Percentiles rank a stretch among this genome's conserved stretches.
Evolutionary conservation across 2,888 invertebrate species (phyloP).

Genomic region (Mayetiola destructor): DNA sequence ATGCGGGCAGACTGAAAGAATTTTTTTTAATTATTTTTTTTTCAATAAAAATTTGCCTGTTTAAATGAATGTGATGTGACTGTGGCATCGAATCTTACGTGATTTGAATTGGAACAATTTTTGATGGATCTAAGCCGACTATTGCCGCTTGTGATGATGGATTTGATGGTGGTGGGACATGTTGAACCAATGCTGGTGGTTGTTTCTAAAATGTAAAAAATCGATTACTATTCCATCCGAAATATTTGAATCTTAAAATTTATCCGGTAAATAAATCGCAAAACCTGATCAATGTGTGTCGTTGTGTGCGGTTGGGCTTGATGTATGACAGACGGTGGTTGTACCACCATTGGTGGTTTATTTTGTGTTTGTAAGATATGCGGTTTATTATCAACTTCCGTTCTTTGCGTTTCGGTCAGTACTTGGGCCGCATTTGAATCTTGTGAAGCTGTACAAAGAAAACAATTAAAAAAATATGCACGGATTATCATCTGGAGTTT

Average conservation of each 20-base stretch:
- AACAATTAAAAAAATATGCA: no score
- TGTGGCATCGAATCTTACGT: conserved; percentile 34
- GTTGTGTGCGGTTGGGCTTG: neutral
- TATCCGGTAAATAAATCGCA: neutral
- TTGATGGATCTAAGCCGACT: conserved; percentile 38
- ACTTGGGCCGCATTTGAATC: conserved; percentile 20
- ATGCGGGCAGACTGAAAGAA: conserved; percentile 46
- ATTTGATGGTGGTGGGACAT: conserved; percentile 20
- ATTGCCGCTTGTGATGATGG: conserved; percentile 26
- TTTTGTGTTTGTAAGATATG: neutral
- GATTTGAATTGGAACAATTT: conserved; percentile 49
- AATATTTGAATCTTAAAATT: neutral
- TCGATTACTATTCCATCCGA: neutral
- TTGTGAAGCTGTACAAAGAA: no score
- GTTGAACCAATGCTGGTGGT: conserved; percentile 14
- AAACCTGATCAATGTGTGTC: neutral
- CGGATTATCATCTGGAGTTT: no score
- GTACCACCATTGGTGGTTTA: no score
- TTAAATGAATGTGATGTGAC: neutral
- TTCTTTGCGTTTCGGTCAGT: conserved; percentile 18
- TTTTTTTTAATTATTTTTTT: neutral
- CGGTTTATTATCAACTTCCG: neutral
- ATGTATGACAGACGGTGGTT: neutral
- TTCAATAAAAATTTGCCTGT: neutral
- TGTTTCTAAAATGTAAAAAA: conserved; percentile 2